Base-by-base conservation (phyloP, 2,113 vertebrate genomes). In the Desmodus rotundus region DNA sequence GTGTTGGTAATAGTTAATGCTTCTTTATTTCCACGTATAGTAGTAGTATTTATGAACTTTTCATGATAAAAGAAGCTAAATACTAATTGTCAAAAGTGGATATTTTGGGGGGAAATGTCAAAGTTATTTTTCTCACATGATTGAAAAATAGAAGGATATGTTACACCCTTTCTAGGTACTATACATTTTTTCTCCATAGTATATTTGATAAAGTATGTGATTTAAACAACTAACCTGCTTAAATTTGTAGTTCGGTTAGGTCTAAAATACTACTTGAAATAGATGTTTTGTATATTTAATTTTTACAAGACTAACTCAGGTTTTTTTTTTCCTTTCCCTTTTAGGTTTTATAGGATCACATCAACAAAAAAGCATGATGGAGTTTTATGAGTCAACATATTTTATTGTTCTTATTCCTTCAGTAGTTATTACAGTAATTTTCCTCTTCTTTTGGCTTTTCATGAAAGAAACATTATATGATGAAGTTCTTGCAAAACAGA, bases 391-490 rank as follows among this genome's bases (percentile, higher is more conserved):
- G 98, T 99, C 99, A 47, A 99, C 99, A 95, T 99, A 99, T 98
- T 99, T 99, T 67, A 99, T 99, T 97, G 98, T 99, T 98, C 98
- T 99, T 98, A 99, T 99, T 94, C 99, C 99, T 95, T 99, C 99
- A 20, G 98, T 99, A 96, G 99, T 99, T 93, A 99, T 99, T 45
- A 98, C 99, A 67, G 98, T 99, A 96, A 99, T 99, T 98, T 99
- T 99, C 98, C 99, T 99, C 94, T 99, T 99, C 98, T 99, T 99
- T 98, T 99, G 99, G 99, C 99, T 99, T 97, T 99, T 99, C 98
- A 99, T 99, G 99, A 99, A 99, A 98, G 99, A 99, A 98, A 99
- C 99, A 19, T 99, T 99, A 5, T 99, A 99, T 3, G 99, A 99
- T 38, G 99, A 99, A 98, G 99, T 99, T 95, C 98, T 99, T 45